A percentile compares a stretch with the other conserved stretches of the same genome.
Evolutionary conservation across 2,113 vertebrate genomes (phyloP).

Genomic region (Lamprologus speciosus): DNA sequence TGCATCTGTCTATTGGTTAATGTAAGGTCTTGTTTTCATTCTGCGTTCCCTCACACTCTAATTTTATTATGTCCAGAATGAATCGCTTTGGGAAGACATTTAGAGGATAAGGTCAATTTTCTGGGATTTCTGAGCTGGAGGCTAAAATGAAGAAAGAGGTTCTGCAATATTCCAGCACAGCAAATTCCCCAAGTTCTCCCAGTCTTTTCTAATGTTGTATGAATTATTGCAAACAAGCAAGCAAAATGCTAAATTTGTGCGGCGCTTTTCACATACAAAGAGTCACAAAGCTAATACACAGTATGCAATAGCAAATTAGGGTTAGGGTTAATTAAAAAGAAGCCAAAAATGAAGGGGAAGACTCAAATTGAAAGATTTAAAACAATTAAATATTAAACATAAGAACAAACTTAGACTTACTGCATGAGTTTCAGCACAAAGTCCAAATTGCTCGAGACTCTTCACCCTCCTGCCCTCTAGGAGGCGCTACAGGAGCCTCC

Average conservation of each 20-base stretch:
- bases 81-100: constrained; percentile 4
- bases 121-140: background rate
- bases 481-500: too few species aligned
- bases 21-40: constrained; percentile 25
- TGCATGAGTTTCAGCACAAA: background rate
- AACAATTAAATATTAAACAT: background rate
- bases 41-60: background rate
- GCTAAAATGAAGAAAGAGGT: background rate
- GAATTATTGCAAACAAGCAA: background rate
- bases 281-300: background rate
- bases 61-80: constrained; percentile 38
- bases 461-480: too few species aligned
- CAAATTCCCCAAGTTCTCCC: background rate
- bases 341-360: background rate
- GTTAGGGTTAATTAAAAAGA: background rate
- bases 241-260: background rate
- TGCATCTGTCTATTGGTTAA: constrained; percentile 16
- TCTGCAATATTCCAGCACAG: background rate
- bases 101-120: constrained; percentile 6
- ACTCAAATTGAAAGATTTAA: background rate
- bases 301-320: background rate
- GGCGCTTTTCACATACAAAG: background rate
- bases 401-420: background rate
- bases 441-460: background rate
- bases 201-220: background rate